phyloP scores from a whole-genome alignment of 2,888 invertebrate genomes.

The Allygus modestus region DNA sequence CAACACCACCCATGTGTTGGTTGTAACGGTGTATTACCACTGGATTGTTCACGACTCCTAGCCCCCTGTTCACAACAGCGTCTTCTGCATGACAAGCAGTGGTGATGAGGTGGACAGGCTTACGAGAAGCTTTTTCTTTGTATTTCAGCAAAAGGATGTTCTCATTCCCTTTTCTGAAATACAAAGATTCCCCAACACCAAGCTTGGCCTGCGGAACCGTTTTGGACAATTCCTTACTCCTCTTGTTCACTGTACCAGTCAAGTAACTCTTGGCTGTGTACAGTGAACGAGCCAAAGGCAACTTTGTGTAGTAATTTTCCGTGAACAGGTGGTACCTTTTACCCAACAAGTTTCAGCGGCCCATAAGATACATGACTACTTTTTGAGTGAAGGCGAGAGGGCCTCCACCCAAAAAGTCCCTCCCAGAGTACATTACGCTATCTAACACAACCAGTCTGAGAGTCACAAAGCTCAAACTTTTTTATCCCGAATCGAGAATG shows the following conservation, averaged over 20 bases:
- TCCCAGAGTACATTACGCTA: constrained; percentile 23
- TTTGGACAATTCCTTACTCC: constrained; percentile 12
- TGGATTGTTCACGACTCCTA: background rate
- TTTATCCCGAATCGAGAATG: constrained; percentile 50
- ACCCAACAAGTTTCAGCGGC: background rate
- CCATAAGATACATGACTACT: constrained; percentile 35
- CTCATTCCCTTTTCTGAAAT: constrained; percentile 33
- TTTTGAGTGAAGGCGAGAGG: constrained; percentile 42
- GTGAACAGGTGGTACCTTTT: background rate
- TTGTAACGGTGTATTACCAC: constrained; percentile 51
- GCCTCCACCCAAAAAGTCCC: constrained; percentile 27
- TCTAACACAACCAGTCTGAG: constrained; percentile 19
- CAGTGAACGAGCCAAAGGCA: constrained; percentile 12
- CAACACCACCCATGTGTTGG: constrained; percentile 49
- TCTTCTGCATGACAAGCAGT: constrained; percentile 50
- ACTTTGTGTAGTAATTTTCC: constrained; percentile 41
- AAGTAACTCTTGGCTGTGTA: constrained; percentile 5
- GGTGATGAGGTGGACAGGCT: constrained; percentile 46
- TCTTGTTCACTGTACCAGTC: constrained; percentile 38
- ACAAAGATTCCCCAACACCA: constrained; percentile 19
- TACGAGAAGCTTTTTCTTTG: constrained; percentile 23
- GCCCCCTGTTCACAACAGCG: background rate
- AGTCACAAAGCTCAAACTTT: constrained; percentile 54
- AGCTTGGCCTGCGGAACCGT: background rate
- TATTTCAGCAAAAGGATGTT: constrained; percentile 14